Conservation (phyloP, 2,888 invertebrate genomes). For the Acanthosoma haemorrhoidale region DNA sequence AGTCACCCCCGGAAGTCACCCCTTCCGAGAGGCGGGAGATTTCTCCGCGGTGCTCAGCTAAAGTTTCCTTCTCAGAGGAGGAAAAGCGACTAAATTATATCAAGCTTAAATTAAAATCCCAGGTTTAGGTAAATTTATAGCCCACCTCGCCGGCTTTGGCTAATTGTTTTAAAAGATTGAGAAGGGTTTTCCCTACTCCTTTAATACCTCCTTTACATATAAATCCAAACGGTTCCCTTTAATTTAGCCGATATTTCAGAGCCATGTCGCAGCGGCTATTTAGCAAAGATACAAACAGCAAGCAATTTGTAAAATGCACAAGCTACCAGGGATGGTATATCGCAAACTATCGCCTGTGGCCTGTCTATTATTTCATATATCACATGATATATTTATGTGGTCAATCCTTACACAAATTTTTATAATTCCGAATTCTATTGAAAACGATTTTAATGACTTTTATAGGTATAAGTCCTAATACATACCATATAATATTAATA, state of each 20-base stretch:
- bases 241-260: conserved; percentile 5
- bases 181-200: conserved; percentile 12
- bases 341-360: no score
- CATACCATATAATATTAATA: no score
- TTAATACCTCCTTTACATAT: conserved; percentile 7
- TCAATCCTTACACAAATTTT: no score
- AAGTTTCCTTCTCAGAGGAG: background rate
- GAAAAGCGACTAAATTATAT: conserved; percentile 13
- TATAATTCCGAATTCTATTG: no score
- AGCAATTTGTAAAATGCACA: no score
- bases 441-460: no score
- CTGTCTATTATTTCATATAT: no score
- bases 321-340: no score
- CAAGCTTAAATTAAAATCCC: conserved; percentile 24
- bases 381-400: no score
- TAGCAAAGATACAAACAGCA: no score
- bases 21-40: background rate
- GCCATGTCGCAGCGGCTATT: background rate
- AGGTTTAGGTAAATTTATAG: conserved; percentile 25
- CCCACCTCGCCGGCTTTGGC: background rate
- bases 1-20: background rate
- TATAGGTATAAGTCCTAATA: no score
- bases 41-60: background rate
- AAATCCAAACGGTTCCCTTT: background rate
- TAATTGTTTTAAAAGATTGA: conserved; percentile 24